Evolutionary conservation across 2,113 vertebrate species (phyloP).

Genomic region (Circaetus gallicus): DNA sequence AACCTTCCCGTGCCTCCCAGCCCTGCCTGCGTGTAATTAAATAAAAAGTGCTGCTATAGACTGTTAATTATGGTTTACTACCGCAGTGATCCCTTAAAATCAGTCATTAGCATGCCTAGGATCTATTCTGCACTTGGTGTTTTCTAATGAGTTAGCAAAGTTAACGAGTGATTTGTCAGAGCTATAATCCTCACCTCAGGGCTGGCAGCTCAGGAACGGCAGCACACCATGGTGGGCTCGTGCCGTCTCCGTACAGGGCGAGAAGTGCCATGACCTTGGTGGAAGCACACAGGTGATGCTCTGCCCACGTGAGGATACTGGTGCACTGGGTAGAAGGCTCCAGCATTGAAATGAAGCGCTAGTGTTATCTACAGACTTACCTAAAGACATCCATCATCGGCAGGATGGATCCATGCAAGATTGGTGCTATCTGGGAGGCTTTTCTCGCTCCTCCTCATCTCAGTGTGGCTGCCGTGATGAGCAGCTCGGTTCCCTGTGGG

Average conservation of each 20-base stretch:
- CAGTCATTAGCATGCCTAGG: slow-evolving; percentile 12
- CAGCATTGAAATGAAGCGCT: neutral
- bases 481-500: accelerated
- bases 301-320: neutral
- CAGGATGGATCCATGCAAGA: neutral
- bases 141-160: slow-evolving; percentile 35
- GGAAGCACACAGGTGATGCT: neutral
- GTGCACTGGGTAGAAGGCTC: neutral
- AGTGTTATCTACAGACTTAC: neutral
- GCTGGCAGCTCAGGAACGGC: neutral
- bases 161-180: neutral
- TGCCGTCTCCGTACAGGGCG: accelerated
- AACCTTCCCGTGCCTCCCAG: neutral
- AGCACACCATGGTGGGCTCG: neutral
- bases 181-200: neutral
- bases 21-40: neutral
- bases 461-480: neutral
- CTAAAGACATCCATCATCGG: accelerated
- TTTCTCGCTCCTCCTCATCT: neutral
- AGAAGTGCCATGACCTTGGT: neutral
- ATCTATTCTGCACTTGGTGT: neutral
- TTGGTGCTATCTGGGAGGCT: neutral
- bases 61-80: slow-evolving; percentile 42
- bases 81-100: slow-evolving; percentile 21
- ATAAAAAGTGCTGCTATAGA: neutral